Conservation (phyloP, 2,113 vertebrate species). For the Xyliphius kryptos region DNA sequence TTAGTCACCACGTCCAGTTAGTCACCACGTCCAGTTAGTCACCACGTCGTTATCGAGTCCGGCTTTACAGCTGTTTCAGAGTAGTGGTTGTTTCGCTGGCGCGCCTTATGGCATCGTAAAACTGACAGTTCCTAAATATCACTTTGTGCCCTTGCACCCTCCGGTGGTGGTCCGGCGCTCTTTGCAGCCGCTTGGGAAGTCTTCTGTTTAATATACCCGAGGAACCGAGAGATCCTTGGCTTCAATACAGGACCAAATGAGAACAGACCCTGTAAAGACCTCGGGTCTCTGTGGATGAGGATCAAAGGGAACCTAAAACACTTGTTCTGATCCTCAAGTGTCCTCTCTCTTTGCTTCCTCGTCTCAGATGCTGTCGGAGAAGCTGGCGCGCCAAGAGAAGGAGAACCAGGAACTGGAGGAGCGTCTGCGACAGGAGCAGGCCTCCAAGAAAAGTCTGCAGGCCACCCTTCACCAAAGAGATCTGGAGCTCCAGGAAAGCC, state of each 20-base stretch:
- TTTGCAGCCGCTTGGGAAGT: neutral
- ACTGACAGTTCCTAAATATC: conserved; percentile 24
- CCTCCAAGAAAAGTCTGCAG: conserved; percentile 74
- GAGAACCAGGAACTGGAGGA: conserved; percentile 77
- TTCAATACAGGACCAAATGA: too few relatives aligned
- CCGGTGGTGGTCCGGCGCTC: neutral
- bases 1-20: too few relatives aligned
- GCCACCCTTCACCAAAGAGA: conserved; percentile 79
- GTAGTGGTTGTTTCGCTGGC: conserved; percentile 38
- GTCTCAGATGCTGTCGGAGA: conserved; percentile 74
- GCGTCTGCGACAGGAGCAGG: conserved; percentile 67
- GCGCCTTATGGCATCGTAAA: conserved; percentile 9
- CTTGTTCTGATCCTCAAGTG: too few relatives aligned
- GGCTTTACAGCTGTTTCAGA: conserved; percentile 42
- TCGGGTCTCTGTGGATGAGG: too few relatives aligned
- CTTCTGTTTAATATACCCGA: neutral
- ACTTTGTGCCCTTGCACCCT: neutral
- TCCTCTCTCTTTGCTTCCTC: too few relatives aligned
- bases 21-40: too few relatives aligned
- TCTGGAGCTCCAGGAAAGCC: conserved; percentile 82
- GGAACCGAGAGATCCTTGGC: too few relatives aligned
- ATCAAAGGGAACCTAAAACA: too few relatives aligned
- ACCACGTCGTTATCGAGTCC: conserved; percentile 45
- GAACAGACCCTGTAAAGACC: too few relatives aligned
- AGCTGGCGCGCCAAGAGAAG: conserved; percentile 73